Evolutionary conservation across 2,888 invertebrate species (phyloP).

Genomic region (Laspeyria flexula): DNA sequence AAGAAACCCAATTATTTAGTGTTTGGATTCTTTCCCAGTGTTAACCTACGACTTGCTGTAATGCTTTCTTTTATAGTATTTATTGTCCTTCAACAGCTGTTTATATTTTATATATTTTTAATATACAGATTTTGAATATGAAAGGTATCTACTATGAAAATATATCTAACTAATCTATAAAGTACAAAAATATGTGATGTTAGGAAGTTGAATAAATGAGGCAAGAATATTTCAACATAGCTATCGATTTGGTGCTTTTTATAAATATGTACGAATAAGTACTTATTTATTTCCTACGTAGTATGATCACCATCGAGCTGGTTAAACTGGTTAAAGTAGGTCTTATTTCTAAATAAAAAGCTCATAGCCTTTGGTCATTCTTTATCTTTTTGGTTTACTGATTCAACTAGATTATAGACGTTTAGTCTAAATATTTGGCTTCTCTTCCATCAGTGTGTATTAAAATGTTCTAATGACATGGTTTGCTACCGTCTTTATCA

Average conservation of each 20-base stretch:
- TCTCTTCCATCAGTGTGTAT: conserved; percentile 36
- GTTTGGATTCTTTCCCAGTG: background rate
- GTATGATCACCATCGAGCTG: conserved; percentile 32
- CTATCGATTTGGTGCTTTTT: conserved; percentile 44
- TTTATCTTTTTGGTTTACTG: conserved; percentile 70
- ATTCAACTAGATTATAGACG: conserved; percentile 59
- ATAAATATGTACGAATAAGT: conserved; percentile 20
- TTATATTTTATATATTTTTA: conserved; percentile 20
- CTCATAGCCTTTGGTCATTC: conserved; percentile 83
- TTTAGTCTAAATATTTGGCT: conserved; percentile 72
- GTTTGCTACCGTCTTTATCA: conserved; percentile 31
- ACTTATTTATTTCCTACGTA: conserved; percentile 32
- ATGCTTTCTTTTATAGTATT: conserved; percentile 27
- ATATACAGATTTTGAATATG: conserved; percentile 38
- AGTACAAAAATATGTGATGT: conserved; percentile 67
- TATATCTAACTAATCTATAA: conserved; percentile 59
- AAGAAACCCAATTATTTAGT: too few species aligned
- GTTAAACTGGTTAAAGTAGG: conserved; percentile 41
- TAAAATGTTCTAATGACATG: conserved; percentile 41
- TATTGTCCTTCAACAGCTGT: conserved; percentile 56
- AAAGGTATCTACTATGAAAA: conserved; percentile 54
- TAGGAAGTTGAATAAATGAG: conserved; percentile 66
- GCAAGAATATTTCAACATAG: conserved; percentile 68
- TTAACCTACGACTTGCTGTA: background rate
- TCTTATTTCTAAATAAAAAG: conserved; percentile 67